A percentile compares a stretch with the other conserved stretches of the same genome.
Evolutionary conservation across 2,113 vertebrate genomes (phyloP).

Genomic region (Microtus richardsoni): DNA sequence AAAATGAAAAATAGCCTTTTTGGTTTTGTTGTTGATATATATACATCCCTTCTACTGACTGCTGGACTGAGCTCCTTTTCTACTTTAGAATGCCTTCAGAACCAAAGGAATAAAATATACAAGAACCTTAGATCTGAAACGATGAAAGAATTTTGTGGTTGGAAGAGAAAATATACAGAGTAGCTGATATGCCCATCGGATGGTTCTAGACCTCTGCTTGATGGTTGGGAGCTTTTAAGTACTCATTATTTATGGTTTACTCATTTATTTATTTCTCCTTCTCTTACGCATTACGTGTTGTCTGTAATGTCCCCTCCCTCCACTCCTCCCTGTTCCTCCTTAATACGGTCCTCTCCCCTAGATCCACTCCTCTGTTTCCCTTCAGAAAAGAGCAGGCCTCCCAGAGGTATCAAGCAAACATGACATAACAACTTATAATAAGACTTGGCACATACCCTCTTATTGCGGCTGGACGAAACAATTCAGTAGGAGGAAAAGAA

Average conservation of each 20-base stretch:
- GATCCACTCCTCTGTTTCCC: not conserved
- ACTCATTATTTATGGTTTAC: not conserved
- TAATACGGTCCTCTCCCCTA: not conserved
- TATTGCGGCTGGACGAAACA: not conserved
- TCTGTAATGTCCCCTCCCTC: not conserved
- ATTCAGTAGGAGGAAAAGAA: not conserved
- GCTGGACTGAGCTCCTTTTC: not conserved
- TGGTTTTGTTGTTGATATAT: not conserved
- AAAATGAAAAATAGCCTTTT: not conserved
- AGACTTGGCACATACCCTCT: not conserved
- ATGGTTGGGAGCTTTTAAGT: not conserved
- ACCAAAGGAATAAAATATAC: not conserved
- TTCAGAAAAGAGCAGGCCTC: not conserved
- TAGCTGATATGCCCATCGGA: not conserved
- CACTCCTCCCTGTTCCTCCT: not conserved
- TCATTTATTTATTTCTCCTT: not conserved
- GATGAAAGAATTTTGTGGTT: not conserved
- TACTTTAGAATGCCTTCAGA: conserved; percentile 29
- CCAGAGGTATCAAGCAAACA: not conserved
- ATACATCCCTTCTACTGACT: not conserved
- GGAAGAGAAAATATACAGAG: not conserved
- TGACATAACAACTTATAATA: not conserved
- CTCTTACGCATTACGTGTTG: not conserved
- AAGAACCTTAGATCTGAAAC: not conserved
- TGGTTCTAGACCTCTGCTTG: not conserved